A percentile compares a stretch with the other conserved stretches of the same genome.
These are phyloP conservation scores for Ophioninae sp. DNA, from an alignment of 2,888 invertebrate species.

Conservation along the genomic window DNA sequence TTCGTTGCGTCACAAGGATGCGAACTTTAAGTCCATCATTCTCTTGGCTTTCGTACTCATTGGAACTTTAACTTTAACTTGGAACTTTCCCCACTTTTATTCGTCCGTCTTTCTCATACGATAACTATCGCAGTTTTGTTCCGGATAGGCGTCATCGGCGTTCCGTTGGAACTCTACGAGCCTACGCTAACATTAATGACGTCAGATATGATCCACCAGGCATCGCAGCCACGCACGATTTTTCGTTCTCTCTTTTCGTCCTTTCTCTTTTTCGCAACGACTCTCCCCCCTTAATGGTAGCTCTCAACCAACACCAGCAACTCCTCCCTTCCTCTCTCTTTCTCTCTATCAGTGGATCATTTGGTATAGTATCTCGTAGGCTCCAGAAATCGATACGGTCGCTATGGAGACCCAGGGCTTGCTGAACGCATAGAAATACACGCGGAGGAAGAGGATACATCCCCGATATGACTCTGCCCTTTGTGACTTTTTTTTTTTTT, in stretches of 20 bases:
- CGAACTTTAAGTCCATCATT: too few species aligned
- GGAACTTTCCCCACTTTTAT: constrained; percentile 4
- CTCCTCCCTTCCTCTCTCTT: constrained; percentile 56
- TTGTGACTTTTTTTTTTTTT: constrained; percentile 22
- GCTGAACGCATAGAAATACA: constrained; percentile 68
- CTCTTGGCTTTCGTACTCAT: constrained; percentile 46
- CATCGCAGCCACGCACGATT: constrained; percentile 58
- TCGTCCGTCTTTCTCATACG: constrained; percentile 10
- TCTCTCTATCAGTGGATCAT: constrained; percentile 64
- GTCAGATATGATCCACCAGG: constrained; percentile 59
- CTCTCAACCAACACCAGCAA: constrained; percentile 47
- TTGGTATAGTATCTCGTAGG: constrained; percentile 67
- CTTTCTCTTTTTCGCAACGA: constrained; percentile 23
- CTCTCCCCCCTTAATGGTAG: too few species aligned
- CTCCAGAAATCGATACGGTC: constrained; percentile 78
- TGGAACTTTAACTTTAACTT: constrained; percentile 46
- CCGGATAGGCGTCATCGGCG: constrained; percentile 50
- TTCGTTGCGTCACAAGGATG: too few species aligned
- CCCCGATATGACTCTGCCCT: constrained; percentile 60
- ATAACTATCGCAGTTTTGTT: constrained; percentile 40
- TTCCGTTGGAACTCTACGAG: constrained; percentile 56
- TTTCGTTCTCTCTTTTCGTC: constrained; percentile 54
- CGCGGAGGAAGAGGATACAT: constrained; percentile 52
- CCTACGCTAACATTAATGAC: constrained; percentile 65
- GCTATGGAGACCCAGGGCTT: constrained; percentile 76